A percentile compares a stretch with the other conserved stretches of the same genome.
Evolutionary conservation across 2,797 vertebrate genomes (phyloP).

Genomic region (Chloroceryle inda): DNA sequence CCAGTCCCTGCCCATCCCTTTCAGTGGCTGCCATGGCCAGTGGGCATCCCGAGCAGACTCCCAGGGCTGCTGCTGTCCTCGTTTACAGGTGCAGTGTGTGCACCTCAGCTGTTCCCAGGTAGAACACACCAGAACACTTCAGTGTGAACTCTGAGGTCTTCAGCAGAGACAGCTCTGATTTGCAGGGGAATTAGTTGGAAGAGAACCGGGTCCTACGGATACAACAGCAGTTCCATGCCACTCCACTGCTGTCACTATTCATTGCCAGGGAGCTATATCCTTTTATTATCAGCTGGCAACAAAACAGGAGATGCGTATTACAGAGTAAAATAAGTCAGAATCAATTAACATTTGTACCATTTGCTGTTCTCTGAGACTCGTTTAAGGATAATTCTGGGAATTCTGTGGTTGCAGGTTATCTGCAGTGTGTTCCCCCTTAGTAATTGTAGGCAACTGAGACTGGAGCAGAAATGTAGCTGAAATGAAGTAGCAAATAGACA

Average conservation of each 20-base stretch:
- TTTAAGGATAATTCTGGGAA: background rate
- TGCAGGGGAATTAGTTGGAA: background rate
- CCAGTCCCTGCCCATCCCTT: background rate
- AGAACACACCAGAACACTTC: accelerated
- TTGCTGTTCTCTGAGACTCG: background rate
- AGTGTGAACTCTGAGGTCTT: background rate
- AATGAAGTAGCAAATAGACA: background rate
- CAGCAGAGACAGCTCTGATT: background rate
- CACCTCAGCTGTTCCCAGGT: background rate
- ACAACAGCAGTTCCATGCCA: accelerated
- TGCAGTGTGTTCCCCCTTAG: background rate
- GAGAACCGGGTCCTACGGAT: background rate
- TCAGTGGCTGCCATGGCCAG: background rate
- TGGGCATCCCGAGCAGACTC: background rate
- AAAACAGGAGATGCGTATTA: background rate
- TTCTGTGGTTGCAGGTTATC: background rate
- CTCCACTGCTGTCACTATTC: background rate
- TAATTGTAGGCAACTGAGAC: background rate
- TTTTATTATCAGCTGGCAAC: background rate
- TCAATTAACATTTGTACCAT: background rate
- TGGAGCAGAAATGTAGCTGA: background rate
- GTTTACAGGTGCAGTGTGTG: background rate
- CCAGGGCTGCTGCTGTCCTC: background rate
- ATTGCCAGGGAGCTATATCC: background rate
- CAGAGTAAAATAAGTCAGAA: background rate